These are phyloP conservation scores for Cliona cf. orientalis DNA, from an alignment of 37 sponge, comb jelly and placozoan species.

Conservation along the genomic window DNA sequence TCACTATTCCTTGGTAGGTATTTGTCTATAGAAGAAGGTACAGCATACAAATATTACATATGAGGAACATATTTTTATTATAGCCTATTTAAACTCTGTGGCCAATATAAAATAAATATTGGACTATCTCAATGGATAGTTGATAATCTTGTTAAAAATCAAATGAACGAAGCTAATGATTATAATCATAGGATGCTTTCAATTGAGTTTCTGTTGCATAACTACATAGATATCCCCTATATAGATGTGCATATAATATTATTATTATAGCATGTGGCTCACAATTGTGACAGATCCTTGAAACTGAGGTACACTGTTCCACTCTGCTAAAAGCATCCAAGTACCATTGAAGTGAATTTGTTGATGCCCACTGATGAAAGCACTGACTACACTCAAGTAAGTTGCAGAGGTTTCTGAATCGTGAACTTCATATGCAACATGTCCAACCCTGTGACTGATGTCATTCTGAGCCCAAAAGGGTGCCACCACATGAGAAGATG, in stretches of 20 bases:
- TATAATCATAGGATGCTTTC: too few species aligned
- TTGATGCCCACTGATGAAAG: conserved; percentile 14
- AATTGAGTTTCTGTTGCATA: too few species aligned
- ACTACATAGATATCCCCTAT: too few species aligned
- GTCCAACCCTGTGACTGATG: conserved; percentile 20
- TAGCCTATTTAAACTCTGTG: too few species aligned
- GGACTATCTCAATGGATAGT: too few species aligned
- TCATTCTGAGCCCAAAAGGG: conserved; percentile 41
- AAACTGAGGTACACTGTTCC: conserved; percentile 6
- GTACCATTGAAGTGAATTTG: conserved; percentile 12
- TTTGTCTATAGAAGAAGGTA: conserved; percentile 29
- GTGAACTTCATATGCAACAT: conserved; percentile 35
- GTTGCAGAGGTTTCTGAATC: neutral
- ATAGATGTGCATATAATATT: neutral
- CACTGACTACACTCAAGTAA: neutral
- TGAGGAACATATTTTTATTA: too few species aligned
- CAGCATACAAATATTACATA: too few species aligned
- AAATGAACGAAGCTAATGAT: too few species aligned
- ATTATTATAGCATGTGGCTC: neutral
- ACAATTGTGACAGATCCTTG: neutral
- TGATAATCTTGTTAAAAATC: too few species aligned
- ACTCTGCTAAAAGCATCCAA: conserved; percentile 43
- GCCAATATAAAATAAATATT: too few species aligned
- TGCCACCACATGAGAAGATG: conserved; percentile 5
- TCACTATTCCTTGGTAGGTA: conserved; percentile 43